Base-by-base conservation (phyloP, 2,888 invertebrate genomes). In the Melipona beecheii region DNA sequence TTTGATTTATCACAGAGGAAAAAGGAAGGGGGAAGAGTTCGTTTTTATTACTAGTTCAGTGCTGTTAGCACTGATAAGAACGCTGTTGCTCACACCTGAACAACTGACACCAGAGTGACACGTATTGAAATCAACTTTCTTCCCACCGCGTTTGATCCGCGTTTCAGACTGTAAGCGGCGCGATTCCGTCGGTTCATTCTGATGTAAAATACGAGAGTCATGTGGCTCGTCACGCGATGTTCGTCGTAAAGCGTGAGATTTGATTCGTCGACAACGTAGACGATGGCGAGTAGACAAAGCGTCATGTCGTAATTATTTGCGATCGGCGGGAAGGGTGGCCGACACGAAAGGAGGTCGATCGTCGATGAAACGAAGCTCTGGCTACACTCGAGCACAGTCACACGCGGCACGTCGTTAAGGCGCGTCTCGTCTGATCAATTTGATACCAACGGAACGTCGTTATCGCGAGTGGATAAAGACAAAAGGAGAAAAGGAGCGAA, bases 391-490 rank as follows among this genome's bases (percentile, higher is more conserved):
- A 49, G 56, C 50, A 81, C 78, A 50, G 66, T 52, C 54, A 21
- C 74, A 81, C 74, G 70, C 65, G 72, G 68, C 58, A 74, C 74
- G 73, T 86, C 86, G 86, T 86, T 86, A 89, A 75, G 78, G 80
- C 71, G 58, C 72, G 76, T 60, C 75, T 81, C 79, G 73, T 78
- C 78, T 81, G 87, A 88, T 87, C 80, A 83, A 83, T 84, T 77
- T 66, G 83, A 81, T 83, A 83, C 77, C 71, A 60, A 68, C 69
- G 78, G 84, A 87, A 85, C 78, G 72, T 89, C 84, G 81, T 89
- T 89, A 89, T 87, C 85, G 82, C 72, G 76, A 75, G 78, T 75
- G 78, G 77, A 69, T 79, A 80, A 84, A 80, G 84, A 80, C 75
- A 71, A 78, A 83, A 81, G 81, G 75, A 58, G 83, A 77, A 80